Conservation (phyloP, 2,797 vertebrate genomes). For the Hyperoplus immaculatus region DNA sequence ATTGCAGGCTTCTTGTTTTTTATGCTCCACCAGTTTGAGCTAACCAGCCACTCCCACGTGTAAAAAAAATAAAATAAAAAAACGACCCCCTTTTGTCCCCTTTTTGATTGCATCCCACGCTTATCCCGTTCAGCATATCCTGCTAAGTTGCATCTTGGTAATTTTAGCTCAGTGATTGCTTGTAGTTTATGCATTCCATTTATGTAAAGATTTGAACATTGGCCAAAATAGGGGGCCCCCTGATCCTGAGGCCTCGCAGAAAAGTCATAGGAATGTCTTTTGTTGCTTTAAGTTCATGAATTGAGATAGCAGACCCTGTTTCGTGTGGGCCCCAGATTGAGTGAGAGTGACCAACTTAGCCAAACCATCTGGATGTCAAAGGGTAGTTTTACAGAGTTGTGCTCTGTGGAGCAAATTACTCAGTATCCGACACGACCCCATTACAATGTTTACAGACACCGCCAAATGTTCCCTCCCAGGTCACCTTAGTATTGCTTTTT, state of each 20-base stretch:
- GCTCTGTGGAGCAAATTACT: slow-evolving; percentile 25
- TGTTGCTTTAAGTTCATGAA: slow-evolving; percentile 29
- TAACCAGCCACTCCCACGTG: background rate
- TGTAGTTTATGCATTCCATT: slow-evolving; percentile 15
- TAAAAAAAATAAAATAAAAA: background rate
- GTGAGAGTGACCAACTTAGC: slow-evolving; percentile 16
- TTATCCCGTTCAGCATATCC: background rate
- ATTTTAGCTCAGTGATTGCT: background rate
- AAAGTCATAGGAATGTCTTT: slow-evolving; percentile 16
- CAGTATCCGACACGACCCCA: background rate
- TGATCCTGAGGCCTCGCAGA: background rate
- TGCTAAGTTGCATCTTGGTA: background rate
- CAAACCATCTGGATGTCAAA: slow-evolving; percentile 61
- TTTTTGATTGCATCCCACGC: too few relatives aligned
- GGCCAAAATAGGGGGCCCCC: background rate
- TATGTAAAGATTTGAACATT: slow-evolving; percentile 6
- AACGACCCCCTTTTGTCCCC: background rate
- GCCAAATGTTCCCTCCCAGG: background rate
- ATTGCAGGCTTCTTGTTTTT: background rate
- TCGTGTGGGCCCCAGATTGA: slow-evolving; percentile 19
- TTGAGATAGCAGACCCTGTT: slow-evolving; percentile 34
- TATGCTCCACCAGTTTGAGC: background rate
- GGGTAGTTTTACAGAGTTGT: slow-evolving; percentile 52
- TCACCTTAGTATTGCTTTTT: slow-evolving; percentile 7
- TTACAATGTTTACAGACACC: background rate